Evolutionary conservation across 2,113 vertebrate species (phyloP), one percentile per base, ranked within the genome.

Genomic region (Pampusana beccarii): DNA sequence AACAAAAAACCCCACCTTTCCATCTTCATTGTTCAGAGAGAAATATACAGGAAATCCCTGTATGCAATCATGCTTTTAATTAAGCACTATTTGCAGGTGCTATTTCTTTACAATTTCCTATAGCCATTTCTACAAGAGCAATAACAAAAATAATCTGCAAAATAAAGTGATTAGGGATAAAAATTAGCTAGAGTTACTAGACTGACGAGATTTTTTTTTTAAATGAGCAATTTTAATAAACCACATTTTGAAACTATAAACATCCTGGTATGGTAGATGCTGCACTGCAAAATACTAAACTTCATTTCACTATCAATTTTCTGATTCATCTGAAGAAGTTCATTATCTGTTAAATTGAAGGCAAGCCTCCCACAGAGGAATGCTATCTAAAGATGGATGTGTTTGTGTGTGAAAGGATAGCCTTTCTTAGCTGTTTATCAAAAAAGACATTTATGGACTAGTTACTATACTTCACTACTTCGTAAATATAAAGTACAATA

Each of bases 281-380:
- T 74, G 33, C 74, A 92, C 77, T 91, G 85, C 56, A 81, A 95
- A 96, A 93, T 91, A 95, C 86, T 92, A 90, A 97, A 97, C 96
- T 97, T 95, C 95, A 96, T 97, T 97, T 97, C 91, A 86, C 89
- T 94, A 95, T 97, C 97, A 96, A 96, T 97, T 97, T 97, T 95
- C 96, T 97, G 95, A 97, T 97, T 97, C 96, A 96, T 97, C 95
- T 96, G 88, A 97, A 97, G 94, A 97, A 97, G 94, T 96, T 97
- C 96, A 97, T 97, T 98, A 98, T 98, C 97, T 97, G 94, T 95
- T 97, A 97, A 96, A 96, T 97, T 97, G 96, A 96, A 96, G 93
- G 94, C 94, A 96, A 97, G 91, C 96, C 96, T 98, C 97, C 97
- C 96, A 97, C 97, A 96, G 96, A 97, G 95, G 96, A 97, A 94